phyloP scores from a whole-genome alignment of 1,140 invertebrate species.

The Papilio xuthus region DNA sequence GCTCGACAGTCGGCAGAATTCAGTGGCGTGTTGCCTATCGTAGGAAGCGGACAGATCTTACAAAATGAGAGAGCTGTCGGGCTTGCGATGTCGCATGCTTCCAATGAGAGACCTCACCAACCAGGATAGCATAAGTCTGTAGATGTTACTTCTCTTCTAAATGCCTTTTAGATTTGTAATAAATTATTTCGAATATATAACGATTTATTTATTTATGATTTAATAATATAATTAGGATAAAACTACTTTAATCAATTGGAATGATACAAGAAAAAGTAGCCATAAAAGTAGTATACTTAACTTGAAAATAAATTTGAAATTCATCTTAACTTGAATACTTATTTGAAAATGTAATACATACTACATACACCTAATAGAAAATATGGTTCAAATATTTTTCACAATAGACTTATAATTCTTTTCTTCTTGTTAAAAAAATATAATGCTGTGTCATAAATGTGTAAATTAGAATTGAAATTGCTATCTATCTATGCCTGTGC shows the following conservation, averaged over 20 bases:
- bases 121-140: not conserved
- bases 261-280: not conserved
- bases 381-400: too few relatives aligned
- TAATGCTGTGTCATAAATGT: too few relatives aligned
- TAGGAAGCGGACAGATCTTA: not conserved
- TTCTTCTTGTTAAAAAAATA: too few relatives aligned
- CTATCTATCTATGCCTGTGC: not conserved
- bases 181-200: too few relatives aligned
- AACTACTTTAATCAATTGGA: not conserved
- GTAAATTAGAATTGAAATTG: not conserved
- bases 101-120: not conserved
- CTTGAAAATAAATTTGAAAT: not conserved
- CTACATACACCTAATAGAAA: too few relatives aligned
- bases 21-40: conserved; percentile 12
- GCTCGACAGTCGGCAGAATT: not conserved
- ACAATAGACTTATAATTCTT: too few relatives aligned
- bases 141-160: not conserved
- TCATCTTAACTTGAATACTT: not conserved
- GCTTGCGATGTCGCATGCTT: not conserved
- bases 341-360: not conserved
- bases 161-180: not conserved
- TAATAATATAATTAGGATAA: too few relatives aligned
- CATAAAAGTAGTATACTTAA: not conserved
- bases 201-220: too few relatives aligned
- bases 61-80: not conserved